Evolutionary conservation across 2,888 invertebrate genomes (phyloP).

Genomic region (Falcaria lacertinaria): DNA sequence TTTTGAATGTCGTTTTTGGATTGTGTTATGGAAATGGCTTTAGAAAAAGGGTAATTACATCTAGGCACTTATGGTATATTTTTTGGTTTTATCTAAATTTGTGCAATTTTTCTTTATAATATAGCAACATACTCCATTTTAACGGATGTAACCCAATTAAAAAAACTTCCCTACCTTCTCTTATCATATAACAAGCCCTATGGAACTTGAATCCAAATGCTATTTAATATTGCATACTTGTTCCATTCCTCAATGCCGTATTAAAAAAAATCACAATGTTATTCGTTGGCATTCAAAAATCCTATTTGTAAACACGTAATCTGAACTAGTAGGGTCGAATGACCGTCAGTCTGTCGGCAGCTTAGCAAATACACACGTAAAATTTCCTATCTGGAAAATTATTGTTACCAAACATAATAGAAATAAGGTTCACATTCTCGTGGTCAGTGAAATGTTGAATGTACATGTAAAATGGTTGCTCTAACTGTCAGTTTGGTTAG

Average conservation of each 20-base stretch:
- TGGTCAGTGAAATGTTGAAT: not conserved
- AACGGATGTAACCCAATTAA: too few relatives aligned
- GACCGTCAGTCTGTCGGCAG: conserved; percentile 30
- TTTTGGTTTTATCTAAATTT: too few relatives aligned
- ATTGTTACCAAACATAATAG: not conserved
- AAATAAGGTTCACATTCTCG: not conserved
- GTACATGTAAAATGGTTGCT: conserved; percentile 5
- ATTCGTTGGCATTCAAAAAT: conserved; percentile 25
- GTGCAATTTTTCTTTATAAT: too few relatives aligned
- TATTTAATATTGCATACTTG: too few relatives aligned
- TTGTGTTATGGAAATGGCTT: too few relatives aligned
- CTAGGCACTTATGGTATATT: too few relatives aligned
- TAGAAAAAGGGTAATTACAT: too few relatives aligned
- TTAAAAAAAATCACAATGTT: conserved; percentile 1
- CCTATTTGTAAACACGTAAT: conserved; percentile 51
- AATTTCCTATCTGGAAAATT: not conserved
- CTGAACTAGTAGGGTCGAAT: conserved; percentile 42
- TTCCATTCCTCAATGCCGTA: too few relatives aligned
- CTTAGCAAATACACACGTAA: conserved; percentile 18
- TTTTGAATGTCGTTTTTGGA: not conserved
- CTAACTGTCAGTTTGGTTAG: conserved; percentile 25
- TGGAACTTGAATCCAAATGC: too few relatives aligned
- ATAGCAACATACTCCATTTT: too few relatives aligned
- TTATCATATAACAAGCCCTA: too few relatives aligned
- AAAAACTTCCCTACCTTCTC: too few relatives aligned